Evolutionary conservation across 2,888 invertebrate species (phyloP).

Genomic region (Glaucopsyche alexis): DNA sequence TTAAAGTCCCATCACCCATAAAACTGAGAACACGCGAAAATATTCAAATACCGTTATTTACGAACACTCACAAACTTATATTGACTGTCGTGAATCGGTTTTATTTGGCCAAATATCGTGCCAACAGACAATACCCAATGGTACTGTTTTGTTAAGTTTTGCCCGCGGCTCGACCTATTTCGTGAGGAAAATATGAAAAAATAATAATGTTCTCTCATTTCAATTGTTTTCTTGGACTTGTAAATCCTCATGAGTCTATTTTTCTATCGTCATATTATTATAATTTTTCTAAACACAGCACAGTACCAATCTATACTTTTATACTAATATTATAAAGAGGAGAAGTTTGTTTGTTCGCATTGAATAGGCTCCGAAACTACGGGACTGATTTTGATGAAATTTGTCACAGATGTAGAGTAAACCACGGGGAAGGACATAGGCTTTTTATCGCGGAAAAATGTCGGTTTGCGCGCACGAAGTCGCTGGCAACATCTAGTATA

Average conservation of each 20-base stretch:
- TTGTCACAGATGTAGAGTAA: too few relatives aligned
- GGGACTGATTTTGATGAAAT: too few relatives aligned
- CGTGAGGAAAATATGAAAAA: not conserved
- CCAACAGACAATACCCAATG: constrained; percentile 17
- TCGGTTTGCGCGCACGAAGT: too few relatives aligned
- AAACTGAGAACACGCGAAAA: constrained; percentile 25
- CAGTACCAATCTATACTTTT: too few relatives aligned
- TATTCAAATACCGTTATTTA: constrained; percentile 31
- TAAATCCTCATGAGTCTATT: not conserved
- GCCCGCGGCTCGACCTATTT: not conserved
- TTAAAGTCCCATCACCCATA: constrained; percentile 32
- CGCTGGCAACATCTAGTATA: too few relatives aligned
- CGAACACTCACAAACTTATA: constrained; percentile 33
- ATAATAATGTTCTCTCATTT: not conserved
- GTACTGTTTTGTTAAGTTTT: not conserved
- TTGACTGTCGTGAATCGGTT: constrained; percentile 39
- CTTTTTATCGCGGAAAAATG: too few relatives aligned
- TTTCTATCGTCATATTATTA: too few relatives aligned
- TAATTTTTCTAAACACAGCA: too few relatives aligned
- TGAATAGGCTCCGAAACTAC: too few relatives aligned
- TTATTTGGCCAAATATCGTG: constrained; percentile 36
- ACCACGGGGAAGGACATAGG: too few relatives aligned
- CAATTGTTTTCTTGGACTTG: not conserved
- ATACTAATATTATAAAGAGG: too few relatives aligned
- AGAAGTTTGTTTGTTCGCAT: too few relatives aligned